Evolutionary conservation across 1,140 invertebrate genomes (phyloP), one percentile per base, ranked within the genome.

Genomic region (Saccostrea cuccullata): DNA sequence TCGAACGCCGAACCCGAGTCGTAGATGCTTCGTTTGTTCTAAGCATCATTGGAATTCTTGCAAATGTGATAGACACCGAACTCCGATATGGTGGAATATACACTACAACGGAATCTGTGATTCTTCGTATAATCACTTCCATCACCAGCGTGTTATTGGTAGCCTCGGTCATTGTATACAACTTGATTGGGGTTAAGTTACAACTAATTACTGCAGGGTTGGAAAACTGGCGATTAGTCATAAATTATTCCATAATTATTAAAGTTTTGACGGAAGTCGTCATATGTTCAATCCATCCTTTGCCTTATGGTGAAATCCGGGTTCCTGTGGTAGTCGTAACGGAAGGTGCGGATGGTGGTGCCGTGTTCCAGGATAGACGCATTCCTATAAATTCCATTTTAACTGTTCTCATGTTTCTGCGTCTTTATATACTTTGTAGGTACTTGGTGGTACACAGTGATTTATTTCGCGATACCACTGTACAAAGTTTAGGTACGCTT

Each of bases 361-460:
- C 89, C 36, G 87, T 70, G 17, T 91, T 92, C 60, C 82, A 88
- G 23, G 86, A 88, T 26, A 67, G 89, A 23, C 64, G 67, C 9
- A 77, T 93, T 15, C 93, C 94, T 58, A 55, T 93, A 3, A 93
- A 94, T 89, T 91, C 92, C 17, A 91, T 94, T 26, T 91, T 94
- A 40, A 91, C 93, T 0, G 92, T 94, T 67, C 87, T 94, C 11
- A 94, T 94, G 94, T 94, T 94, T 85, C 87, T 94, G n/a, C 84
- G 94, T 23, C 84, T 94, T 0, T 94, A 94, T 87, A 90, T 94
- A n/a, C 86, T 95, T 56, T 91, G 93, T 60, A 86, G 94, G 12
- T 93, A 93, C 87, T 90, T 94, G 12, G 91, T 95, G 83, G 92
- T 94, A 1, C 94, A 94, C 88, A 94, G 93, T 85, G 92, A 92